Conservation (phyloP, 92 coral and sea anemone genomes). For the Chrysogorgia sp. region DNA sequence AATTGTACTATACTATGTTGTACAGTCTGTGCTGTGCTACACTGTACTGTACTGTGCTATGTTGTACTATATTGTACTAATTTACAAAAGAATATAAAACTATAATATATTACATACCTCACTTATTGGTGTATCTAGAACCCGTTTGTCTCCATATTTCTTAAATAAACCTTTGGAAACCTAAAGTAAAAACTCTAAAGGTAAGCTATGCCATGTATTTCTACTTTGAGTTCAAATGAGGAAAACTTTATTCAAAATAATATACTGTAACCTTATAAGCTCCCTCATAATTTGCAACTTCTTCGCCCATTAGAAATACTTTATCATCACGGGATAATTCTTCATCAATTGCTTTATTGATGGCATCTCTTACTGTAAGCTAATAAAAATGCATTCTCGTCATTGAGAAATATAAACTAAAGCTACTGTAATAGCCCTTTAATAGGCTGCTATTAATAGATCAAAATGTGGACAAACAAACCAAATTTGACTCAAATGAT, state of each 20-base stretch:
- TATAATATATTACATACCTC: too few relatives aligned
- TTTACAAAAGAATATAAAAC: too few relatives aligned
- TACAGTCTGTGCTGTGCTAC: too few relatives aligned
- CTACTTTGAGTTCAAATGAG: not conserved
- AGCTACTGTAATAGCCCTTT: too few relatives aligned
- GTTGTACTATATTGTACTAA: too few relatives aligned
- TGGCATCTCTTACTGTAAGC: constrained; percentile 88
- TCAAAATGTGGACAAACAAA: too few relatives aligned
- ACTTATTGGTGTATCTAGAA: constrained; percentile 88
- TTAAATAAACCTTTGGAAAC: constrained; percentile 81
- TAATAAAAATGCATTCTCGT: not conserved
- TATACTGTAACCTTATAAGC: constrained; percentile 80
- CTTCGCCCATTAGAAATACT: constrained; percentile 94
- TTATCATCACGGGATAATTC: constrained; percentile 87
- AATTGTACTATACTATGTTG: too few relatives aligned
- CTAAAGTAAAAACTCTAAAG: constrained; percentile 31
- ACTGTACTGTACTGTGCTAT: too few relatives aligned
- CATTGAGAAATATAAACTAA: too few relatives aligned
- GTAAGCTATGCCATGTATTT: not conserved
- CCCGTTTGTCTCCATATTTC: constrained; percentile 84
- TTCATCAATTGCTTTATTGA: constrained; percentile 94
- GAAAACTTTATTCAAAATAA: not conserved
- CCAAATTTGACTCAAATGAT: too few relatives aligned
- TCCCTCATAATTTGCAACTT: constrained; percentile 96
- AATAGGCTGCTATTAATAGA: not conserved